Conservation (phyloP, 1,140 invertebrate species). For the Drosophila parvula region DNA sequence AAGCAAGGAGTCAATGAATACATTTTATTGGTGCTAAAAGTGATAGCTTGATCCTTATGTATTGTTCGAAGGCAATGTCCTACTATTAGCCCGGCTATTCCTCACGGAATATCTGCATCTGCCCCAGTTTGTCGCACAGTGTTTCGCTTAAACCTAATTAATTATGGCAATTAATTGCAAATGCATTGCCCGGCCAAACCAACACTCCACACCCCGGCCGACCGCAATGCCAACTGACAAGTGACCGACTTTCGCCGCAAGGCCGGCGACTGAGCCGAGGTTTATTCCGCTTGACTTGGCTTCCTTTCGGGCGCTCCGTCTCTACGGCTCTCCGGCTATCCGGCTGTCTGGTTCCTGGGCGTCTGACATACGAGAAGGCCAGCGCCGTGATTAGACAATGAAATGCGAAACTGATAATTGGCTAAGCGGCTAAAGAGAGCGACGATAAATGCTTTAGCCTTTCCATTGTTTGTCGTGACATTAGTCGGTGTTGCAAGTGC, state of each 20-base stretch:
- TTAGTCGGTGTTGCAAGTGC: constrained; percentile 29
- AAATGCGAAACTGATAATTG: constrained; percentile 71
- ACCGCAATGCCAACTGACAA: constrained; percentile 39
- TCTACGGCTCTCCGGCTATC: background rate
- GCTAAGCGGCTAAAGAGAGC: constrained; percentile 20
- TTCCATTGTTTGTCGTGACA: constrained; percentile 41
- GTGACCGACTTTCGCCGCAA: constrained; percentile 44
- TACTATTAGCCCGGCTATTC: background rate
- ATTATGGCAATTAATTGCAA: constrained; percentile 75
- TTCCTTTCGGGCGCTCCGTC: constrained; percentile 20
- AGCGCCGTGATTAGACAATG: constrained; percentile 48
- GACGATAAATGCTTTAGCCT: constrained; percentile 41
- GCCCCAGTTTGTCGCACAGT: background rate
- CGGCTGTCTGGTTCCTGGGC: background rate
- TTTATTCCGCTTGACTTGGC: constrained; percentile 37
- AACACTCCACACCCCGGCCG: constrained; percentile 42
- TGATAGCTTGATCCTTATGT: background rate
- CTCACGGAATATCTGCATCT: background rate
- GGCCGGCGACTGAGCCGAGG: constrained; percentile 34
- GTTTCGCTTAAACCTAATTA: constrained; percentile 70
- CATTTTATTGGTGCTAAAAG: no score
- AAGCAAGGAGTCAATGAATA: background rate
- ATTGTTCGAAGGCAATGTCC: background rate
- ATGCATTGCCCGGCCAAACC: constrained; percentile 51
- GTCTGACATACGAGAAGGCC: constrained; percentile 43